These are phyloP conservation scores for Polypedilum pembai DNA, from an alignment of 1,140 invertebrate genomes.

Conservation along the genomic window DNA sequence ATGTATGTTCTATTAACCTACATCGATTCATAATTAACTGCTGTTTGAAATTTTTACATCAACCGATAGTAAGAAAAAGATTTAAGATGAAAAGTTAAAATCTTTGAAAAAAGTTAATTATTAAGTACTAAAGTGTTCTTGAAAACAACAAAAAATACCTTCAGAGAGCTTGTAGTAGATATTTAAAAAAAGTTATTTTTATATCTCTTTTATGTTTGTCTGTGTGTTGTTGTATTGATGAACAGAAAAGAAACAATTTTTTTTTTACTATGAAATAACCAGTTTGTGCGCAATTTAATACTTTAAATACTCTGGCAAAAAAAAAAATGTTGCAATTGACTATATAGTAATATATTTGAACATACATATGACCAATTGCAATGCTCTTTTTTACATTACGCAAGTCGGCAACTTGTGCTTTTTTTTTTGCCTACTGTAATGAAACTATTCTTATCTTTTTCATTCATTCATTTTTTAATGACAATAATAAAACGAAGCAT, in stretches of 20 bases:
- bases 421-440: neutral
- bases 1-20: constrained; percentile 15
- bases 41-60: neutral
- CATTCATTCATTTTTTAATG: neutral
- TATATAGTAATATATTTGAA: neutral
- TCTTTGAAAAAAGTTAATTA: neutral
- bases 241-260: neutral
- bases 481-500: neutral
- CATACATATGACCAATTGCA: neutral
- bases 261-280: neutral
- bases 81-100: neutral
- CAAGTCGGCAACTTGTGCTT: neutral
- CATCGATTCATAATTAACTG: neutral
- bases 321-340: neutral
- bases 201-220: neutral
- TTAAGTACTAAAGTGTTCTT: neutral
- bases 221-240: neutral
- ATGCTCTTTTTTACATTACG: neutral
- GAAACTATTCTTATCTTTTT: neutral
- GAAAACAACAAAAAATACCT: neutral
- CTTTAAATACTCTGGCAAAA: neutral
- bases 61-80: neutral
- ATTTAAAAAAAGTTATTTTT: neutral
- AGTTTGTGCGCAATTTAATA: constrained; percentile 26
- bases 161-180: neutral